Percentiles rank a stretch among this genome's conserved stretches.
Conservation (phyloP, 2,797 vertebrate genomes). For the Sebastes goodei region DNA sequence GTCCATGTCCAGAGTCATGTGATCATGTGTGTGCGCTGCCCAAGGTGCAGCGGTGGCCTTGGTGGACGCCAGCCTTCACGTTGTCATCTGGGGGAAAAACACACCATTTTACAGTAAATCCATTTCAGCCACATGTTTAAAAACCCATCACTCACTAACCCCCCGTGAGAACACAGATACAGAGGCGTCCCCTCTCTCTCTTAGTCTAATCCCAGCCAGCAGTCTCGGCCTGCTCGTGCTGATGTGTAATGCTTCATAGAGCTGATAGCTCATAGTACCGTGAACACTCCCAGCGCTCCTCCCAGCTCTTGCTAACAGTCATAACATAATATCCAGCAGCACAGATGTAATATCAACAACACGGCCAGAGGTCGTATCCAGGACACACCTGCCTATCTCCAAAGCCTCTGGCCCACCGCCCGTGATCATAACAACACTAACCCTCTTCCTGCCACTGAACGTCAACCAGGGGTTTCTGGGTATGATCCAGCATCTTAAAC, state of each 20-base stretch:
- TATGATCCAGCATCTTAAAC: conserved; percentile 25
- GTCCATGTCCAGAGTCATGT: conserved; percentile 99
- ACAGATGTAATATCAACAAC: conserved; percentile 61
- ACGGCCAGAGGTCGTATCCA: conserved; percentile 38
- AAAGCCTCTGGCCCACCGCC: conserved; percentile 54
- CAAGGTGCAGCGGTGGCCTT: conserved; percentile 90
- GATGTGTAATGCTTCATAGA: conserved; percentile 46
- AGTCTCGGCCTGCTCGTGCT: conserved; percentile 24
- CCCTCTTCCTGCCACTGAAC: conserved; percentile 41
- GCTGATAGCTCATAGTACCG: conserved; percentile 33
- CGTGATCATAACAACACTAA: conserved; percentile 39
- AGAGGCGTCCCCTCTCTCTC: not conserved
- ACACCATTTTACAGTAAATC: not conserved
- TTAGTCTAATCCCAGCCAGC: conserved; percentile 24
- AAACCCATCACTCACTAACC: conserved; percentile 8
- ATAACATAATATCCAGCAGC: conserved; percentile 58
- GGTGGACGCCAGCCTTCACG: conserved; percentile 88
- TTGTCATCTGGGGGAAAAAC: conserved; percentile 87
- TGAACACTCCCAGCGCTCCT: conserved; percentile 56
- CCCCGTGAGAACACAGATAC: conserved; percentile 6
- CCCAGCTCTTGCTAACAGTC: conserved; percentile 52
- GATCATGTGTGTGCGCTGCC: conserved; percentile 94
- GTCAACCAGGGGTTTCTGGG: conserved; percentile 28
- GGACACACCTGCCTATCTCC: conserved; percentile 66
- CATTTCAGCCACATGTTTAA: conserved; percentile 5